Evolutionary conservation across 1,140 invertebrate species (phyloP).

Genomic region (Arctopsyche grandis): DNA sequence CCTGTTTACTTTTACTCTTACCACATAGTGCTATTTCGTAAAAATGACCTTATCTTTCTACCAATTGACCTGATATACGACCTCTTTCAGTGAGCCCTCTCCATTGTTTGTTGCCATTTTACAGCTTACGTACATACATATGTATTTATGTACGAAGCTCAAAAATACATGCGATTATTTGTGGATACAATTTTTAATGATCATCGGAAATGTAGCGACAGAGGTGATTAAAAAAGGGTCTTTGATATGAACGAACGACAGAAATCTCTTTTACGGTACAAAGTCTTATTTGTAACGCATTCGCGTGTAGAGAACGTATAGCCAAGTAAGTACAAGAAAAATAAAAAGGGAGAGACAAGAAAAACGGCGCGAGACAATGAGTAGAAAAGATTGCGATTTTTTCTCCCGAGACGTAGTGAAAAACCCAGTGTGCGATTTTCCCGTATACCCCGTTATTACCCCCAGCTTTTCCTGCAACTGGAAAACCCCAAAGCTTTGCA

Average conservation of each 20-base stretch:
- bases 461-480: conserved; percentile 17
- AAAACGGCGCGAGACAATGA: conserved; percentile 19
- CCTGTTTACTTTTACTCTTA: not conserved
- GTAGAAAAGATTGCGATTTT: conserved; percentile 27
- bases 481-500: conserved; percentile 31
- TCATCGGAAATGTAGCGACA: not conserved
- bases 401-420: not conserved
- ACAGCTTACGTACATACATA: no score
- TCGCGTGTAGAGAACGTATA: not conserved
- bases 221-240: not conserved
- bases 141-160: no score
- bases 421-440: not conserved
- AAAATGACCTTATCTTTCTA: not conserved
- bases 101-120: no score
- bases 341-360: not conserved
- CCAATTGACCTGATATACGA: not conserved
- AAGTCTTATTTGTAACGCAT: conserved; percentile 13
- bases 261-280: conserved; percentile 16
- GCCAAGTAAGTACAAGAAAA: not conserved
- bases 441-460: not conserved
- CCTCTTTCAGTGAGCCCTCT: no score
- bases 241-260: not conserved
- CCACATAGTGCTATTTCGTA: not conserved
- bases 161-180: no score
- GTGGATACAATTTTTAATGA: no score